A percentile compares a stretch with the other conserved stretches of the same genome.
Evolutionary conservation across 2,797 vertebrate species (phyloP).

Genomic region (Parotocinclus haroldoi): DNA sequence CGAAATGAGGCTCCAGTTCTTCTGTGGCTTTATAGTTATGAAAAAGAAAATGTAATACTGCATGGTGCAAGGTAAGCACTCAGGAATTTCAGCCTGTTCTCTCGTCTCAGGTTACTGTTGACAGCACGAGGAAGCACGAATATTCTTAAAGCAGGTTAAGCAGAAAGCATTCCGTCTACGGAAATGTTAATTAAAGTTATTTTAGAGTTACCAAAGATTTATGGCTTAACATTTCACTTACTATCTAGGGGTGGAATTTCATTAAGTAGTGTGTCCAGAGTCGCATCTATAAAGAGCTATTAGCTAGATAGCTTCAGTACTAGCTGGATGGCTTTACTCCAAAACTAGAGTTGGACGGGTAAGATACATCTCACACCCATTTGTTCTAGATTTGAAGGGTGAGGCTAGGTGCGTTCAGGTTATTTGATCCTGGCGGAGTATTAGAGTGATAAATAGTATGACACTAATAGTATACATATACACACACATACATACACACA

Average conservation of each 20-base stretch:
- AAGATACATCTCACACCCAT: too few species aligned
- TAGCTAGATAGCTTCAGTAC: neutral
- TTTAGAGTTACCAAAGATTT: too few species aligned
- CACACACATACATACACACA: too few species aligned
- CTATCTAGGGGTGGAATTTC: constrained; percentile 15
- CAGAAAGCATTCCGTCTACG: neutral
- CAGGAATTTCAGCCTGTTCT: neutral
- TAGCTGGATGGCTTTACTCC: too few species aligned
- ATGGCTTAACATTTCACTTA: constrained; percentile 4
- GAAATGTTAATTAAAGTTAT: too few species aligned
- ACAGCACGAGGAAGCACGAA: neutral
- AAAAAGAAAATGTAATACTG: neutral
- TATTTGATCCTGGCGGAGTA: too few species aligned
- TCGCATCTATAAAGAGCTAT: constrained; percentile 10
- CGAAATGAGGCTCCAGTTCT: too few species aligned
- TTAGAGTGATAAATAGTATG: too few species aligned
- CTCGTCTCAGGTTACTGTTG: too few species aligned
- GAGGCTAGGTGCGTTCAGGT: neutral
- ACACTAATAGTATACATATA: too few species aligned
- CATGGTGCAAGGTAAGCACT: neutral
- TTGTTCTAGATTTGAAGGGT: too few species aligned
- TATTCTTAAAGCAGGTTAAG: neutral
- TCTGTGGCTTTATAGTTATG: neutral
- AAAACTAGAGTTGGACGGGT: too few species aligned
- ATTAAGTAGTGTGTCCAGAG: neutral